A percentile compares a stretch with the other conserved stretches of the same genome.
Conservation (phyloP, 2,888 invertebrate genomes). For the Hyles lineata region DNA sequence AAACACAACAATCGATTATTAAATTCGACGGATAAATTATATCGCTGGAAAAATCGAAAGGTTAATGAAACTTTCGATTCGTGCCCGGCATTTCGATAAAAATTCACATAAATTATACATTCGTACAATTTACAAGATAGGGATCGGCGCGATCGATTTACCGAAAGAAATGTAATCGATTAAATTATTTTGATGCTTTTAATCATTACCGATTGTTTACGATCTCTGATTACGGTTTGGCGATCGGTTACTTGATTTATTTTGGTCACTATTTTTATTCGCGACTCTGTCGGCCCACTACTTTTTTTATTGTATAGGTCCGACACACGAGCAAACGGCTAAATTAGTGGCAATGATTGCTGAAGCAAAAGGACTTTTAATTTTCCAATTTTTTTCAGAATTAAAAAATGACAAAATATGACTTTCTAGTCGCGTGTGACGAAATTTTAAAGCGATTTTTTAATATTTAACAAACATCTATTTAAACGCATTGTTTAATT, state of each 20-base stretch:
- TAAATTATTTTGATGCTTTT: conserved; percentile 67
- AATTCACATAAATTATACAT: conserved; percentile 36
- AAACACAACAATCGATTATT: conserved; percentile 12
- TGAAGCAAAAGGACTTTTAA: too few relatives aligned
- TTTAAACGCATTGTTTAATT: too few relatives aligned
- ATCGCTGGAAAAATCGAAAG: conserved; percentile 5
- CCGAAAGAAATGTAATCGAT: conserved; percentile 59
- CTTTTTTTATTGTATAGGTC: too few relatives aligned
- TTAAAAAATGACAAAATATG: too few relatives aligned
- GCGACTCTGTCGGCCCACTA: not conserved
- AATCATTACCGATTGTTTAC: conserved; percentile 73
- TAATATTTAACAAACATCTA: too few relatives aligned
- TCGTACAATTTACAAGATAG: conserved; percentile 60
- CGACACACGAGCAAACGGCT: too few relatives aligned
- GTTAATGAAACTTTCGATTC: conserved; percentile 38
- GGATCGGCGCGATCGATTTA: conserved; percentile 59
- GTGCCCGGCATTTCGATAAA: conserved; percentile 36
- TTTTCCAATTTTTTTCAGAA: too few relatives aligned
- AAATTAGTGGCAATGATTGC: too few relatives aligned
- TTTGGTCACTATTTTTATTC: conserved; percentile 26
- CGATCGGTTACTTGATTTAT: conserved; percentile 58
- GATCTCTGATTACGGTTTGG: conserved; percentile 61
- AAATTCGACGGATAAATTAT: conserved; percentile 24
- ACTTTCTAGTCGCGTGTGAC: too few relatives aligned
- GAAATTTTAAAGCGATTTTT: too few relatives aligned